Evolutionary conservation across 2,888 invertebrate genomes (phyloP).

Genomic region (Catocala fraxini): DNA sequence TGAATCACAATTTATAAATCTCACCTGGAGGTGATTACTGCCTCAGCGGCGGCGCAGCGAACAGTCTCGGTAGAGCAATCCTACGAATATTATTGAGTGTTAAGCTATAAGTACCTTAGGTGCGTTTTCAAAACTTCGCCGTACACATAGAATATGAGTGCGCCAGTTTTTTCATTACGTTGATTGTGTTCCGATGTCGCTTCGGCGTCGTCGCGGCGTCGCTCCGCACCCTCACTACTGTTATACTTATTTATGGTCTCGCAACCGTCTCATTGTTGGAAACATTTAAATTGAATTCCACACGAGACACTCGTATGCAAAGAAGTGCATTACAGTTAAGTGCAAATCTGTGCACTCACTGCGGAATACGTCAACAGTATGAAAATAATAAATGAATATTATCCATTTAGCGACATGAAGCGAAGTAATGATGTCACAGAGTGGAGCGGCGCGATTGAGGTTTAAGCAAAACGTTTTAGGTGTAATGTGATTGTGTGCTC

Average conservation of each 20-base stretch:
- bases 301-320: background rate
- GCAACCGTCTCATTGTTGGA: slow-evolving; percentile 4
- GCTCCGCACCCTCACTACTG: too few species aligned
- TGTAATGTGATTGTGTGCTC: background rate
- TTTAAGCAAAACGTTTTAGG: slow-evolving; percentile 7
- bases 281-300: slow-evolving; percentile 13
- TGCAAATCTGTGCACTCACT: background rate
- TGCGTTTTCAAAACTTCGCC: slow-evolving; percentile 27
- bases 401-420: slow-evolving; percentile 15
- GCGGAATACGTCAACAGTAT: too few species aligned
- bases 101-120: background rate
- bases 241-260: background rate
- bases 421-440: slow-evolving; percentile 8
- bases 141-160: slow-evolving; percentile 38
- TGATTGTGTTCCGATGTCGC: slow-evolving; percentile 51
- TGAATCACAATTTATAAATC: too few species aligned
- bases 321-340: background rate
- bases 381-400: slow-evolving; percentile 10
- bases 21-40: too few species aligned
- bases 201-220: background rate
- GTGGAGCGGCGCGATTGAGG: slow-evolving; percentile 16
- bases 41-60: too few species aligned
- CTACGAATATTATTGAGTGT: too few species aligned
- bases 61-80: too few species aligned
- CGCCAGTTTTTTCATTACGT: slow-evolving; percentile 53